Conservation (phyloP, 2,797 vertebrate genomes). For the Lagodon rhomboides region DNA sequence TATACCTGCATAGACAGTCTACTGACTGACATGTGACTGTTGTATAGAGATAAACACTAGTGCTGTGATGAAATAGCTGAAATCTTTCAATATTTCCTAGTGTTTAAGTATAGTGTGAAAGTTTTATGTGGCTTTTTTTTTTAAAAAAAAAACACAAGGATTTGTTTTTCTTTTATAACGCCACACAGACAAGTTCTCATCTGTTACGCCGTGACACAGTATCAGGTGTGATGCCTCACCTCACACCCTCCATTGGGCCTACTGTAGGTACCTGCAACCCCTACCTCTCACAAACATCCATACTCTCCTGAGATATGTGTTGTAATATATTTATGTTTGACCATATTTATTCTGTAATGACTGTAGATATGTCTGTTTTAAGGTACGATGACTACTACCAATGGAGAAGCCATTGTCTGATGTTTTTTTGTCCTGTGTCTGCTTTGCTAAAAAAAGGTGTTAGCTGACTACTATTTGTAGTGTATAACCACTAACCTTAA, state of each 20-base stretch:
- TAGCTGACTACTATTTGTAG: slow-evolving; percentile 62
- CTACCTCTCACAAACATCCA: slow-evolving; percentile 86
- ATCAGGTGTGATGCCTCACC: slow-evolving; percentile 57
- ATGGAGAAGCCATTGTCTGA: slow-evolving; percentile 66
- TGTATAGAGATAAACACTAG: slow-evolving; percentile 8
- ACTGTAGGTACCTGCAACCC: slow-evolving; percentile 71
- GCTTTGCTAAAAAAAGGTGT: slow-evolving; percentile 65
- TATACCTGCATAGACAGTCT: slow-evolving; percentile 23
- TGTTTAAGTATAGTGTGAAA: slow-evolving; percentile 20
- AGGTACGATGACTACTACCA: slow-evolving; percentile 69
- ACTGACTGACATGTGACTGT: slow-evolving; percentile 12
- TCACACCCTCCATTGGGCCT: slow-evolving; percentile 59
- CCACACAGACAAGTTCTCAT: slow-evolving; percentile 61
- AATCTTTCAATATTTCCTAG: slow-evolving; percentile 5
- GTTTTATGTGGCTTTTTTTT: slow-evolving; percentile 9
- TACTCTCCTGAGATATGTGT: slow-evolving; percentile 79
- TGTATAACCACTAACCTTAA: slow-evolving; percentile 77
- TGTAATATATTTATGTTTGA: slow-evolving; percentile 83
- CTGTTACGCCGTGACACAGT: slow-evolving; percentile 53
- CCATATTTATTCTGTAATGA: slow-evolving; percentile 87
- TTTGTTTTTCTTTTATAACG: slow-evolving; percentile 18
- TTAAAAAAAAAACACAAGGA: slow-evolving; percentile 8
- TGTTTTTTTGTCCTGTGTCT: slow-evolving; percentile 46
- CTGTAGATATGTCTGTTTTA: slow-evolving; percentile 76
- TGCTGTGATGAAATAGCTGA: slow-evolving; percentile 32